Evolutionary conservation across 2,888 invertebrate species (phyloP).

Genomic region (Leucoma salicis): DNA sequence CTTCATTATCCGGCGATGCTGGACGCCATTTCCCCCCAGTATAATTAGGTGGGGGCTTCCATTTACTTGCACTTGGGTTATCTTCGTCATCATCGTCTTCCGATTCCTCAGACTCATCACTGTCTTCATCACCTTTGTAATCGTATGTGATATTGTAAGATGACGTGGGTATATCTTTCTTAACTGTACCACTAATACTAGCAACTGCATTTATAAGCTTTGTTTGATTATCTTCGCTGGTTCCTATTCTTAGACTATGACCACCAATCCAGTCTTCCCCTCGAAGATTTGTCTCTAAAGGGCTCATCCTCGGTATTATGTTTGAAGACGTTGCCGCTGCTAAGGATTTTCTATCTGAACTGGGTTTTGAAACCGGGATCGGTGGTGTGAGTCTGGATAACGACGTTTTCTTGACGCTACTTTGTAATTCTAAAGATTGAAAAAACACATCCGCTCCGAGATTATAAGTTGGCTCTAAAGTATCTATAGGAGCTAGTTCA

Average conservation of each 20-base stretch:
- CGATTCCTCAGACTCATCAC: conserved; percentile 82
- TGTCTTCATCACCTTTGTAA: conserved; percentile 70
- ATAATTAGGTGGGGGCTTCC: conserved; percentile 85
- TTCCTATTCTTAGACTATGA: conserved; percentile 79
- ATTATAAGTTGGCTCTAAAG: conserved; percentile 77
- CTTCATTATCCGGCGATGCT: conserved; percentile 73
- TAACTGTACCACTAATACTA: conserved; percentile 80
- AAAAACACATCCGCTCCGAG: conserved; percentile 93
- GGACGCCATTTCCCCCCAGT: conserved; percentile 77
- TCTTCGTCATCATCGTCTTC: conserved; percentile 83
- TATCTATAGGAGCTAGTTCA: conserved; percentile 57
- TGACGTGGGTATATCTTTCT: conserved; percentile 74
- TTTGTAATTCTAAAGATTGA: conserved; percentile 90
- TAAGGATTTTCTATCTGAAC: conserved; percentile 53
- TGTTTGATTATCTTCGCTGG: conserved; percentile 81
- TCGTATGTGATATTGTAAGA: conserved; percentile 64
- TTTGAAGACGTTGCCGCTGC: conserved; percentile 59
- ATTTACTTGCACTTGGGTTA: conserved; percentile 84
- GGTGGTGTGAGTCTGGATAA: conserved; percentile 76
- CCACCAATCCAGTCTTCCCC: conserved; percentile 85
- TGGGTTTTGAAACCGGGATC: conserved; percentile 59
- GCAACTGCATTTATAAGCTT: conserved; percentile 85
- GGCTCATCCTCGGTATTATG: conserved; percentile 63
- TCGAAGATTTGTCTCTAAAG: conserved; percentile 67
- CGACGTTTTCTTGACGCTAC: conserved; percentile 84